phyloP scores from a whole-genome alignment of 1,140 invertebrate genomes.

The Pectinophora gossypiella region DNA sequence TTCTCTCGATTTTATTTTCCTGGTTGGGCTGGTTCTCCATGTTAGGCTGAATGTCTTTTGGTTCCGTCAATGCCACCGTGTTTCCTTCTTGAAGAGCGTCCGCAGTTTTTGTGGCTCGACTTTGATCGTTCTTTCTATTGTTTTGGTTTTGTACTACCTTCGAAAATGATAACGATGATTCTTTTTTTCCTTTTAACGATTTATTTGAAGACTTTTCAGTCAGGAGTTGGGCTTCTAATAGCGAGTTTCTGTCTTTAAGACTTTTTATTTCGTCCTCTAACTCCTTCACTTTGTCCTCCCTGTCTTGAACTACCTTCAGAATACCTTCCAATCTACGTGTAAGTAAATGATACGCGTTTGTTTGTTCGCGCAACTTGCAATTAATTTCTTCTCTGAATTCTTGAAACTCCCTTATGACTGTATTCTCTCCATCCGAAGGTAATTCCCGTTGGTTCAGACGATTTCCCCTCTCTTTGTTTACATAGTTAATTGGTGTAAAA shows the following conservation, averaged over 20 bases:
- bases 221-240: not conserved
- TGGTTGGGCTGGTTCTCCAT: not conserved
- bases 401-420: too few species aligned
- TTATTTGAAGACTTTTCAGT: not conserved
- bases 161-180: not conserved
- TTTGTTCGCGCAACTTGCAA: not conserved
- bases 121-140: not conserved
- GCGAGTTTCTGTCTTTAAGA: not conserved
- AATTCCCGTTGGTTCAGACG: not conserved
- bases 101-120: not conserved
- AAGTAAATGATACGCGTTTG: not conserved
- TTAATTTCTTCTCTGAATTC: not conserved
- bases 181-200: not conserved
- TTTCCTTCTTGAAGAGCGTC: not conserved
- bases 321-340: not conserved
- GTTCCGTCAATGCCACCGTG: not conserved
- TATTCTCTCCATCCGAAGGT: too few species aligned
- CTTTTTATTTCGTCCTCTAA: too few species aligned
- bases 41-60: not conserved
- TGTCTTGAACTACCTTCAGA: slow-evolving; percentile 1
- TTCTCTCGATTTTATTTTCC: not conserved
- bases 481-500: not conserved
- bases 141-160: not conserved
- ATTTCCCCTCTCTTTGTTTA: not conserved
- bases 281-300: too few species aligned